Base-by-base conservation (phyloP, 2,797 vertebrate genomes). In the Lindbergichthys nudifrons region DNA sequence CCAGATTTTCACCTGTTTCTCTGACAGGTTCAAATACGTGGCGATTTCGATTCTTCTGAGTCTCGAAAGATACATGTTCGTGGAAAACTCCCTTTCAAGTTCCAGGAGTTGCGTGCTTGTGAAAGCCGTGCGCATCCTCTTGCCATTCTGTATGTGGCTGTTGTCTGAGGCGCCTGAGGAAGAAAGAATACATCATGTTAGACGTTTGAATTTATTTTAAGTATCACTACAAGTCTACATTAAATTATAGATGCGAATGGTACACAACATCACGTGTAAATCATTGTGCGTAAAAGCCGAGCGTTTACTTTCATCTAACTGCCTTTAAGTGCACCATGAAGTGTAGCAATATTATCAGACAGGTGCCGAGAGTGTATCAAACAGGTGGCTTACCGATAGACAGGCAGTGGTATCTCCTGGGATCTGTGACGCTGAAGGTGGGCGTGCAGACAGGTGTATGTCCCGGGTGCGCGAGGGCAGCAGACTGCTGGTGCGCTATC, bases 1-100 rank as follows among this genome's bases (percentile, higher is more conserved):
- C 98, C 98, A 99, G 91, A 99, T 99, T 86, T 99, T 99, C 90
- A 99, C 98, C 80, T 99, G 98, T 66, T 99, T 99, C 92, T 99
- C 98, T 0, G 98, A 98, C 71, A 99, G 94, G 90, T 96, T 98
- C 87, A 99, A 92, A 89, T 99, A 99, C 3, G 98, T 98, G 67
- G 98, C 98, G 78, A 99, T 99, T 86, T 99, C 98, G 77, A 99
- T 99, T 82, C 98, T 95, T 57, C 98, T 93, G 60, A 99, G 95
- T 52, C 98, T 95, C 4, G 98, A 99, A 48, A 99, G 95, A 86
- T 99, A 99, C 97, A 99, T 99, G 88, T 99, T 99, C 71, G 97
- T 97, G 13, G 98, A 98, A 87, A 99, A 99, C 82, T 99, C 98
- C 50, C 98, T 91, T 91, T 99, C 98, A 62, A 99, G 91, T 89